Percentiles rank a stretch among this genome's conserved stretches.
Evolutionary conservation across 92 coral and sea anemone genomes (phyloP).

Genomic region (Porites rus): DNA sequence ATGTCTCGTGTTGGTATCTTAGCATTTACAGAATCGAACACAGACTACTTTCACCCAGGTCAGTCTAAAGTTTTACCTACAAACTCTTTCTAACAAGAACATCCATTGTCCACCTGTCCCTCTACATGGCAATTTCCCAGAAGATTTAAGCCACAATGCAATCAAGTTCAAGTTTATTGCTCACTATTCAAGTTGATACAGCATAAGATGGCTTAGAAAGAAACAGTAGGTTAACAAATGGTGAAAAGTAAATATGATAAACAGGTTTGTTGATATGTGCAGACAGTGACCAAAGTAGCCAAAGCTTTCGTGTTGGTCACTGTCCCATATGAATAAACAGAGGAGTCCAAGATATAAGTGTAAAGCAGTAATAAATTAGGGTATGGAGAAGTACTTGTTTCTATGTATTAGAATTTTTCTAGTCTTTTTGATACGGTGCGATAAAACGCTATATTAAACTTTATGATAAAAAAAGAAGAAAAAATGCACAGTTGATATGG

Average conservation of each 20-base stretch:
- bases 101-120: neutral
- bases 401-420: neutral
- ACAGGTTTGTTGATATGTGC: neutral
- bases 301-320: too few species aligned
- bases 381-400: conserved; percentile 1
- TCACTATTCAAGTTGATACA: neutral
- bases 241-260: neutral
- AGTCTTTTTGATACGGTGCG: too few species aligned
- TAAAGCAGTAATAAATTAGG: neutral
- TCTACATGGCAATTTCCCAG: neutral
- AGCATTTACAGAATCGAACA: too few species aligned
- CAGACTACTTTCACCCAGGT: conserved; percentile 40
- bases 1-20: too few species aligned
- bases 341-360: too few species aligned
- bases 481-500: conserved; percentile 18
- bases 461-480: neutral
- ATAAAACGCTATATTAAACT: neutral
- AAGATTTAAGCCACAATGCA: neutral
- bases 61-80: neutral
- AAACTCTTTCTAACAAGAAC: neutral
- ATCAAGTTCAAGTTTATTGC: neutral
- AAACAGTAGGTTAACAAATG: neutral
- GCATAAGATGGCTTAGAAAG: neutral
- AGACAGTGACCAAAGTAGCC: neutral
- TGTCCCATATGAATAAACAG: too few species aligned